Evolutionary conservation across 2,113 vertebrate genomes (phyloP).

Genomic region (Fregetta grallaria): DNA sequence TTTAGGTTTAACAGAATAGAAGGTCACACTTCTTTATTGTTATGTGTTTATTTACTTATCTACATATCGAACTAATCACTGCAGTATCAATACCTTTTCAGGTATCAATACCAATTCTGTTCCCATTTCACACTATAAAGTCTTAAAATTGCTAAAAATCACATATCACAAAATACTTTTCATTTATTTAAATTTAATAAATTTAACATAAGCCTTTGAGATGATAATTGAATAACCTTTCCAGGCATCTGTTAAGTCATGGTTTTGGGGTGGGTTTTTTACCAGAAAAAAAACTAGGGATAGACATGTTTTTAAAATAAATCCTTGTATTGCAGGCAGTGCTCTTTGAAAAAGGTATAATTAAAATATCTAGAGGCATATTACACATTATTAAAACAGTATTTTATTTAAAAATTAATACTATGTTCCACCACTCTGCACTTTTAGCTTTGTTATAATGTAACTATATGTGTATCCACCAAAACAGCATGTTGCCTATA

Average conservation of each 20-base stretch:
- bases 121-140: neutral
- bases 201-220: neutral
- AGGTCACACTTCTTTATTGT: neutral
- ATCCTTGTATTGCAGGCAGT: neutral
- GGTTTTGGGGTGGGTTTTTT: fast-evolving
- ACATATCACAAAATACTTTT: neutral
- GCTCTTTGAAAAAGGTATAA: neutral
- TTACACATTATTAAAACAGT: neutral
- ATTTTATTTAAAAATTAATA: neutral
- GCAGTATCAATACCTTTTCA: neutral
- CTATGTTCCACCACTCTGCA: neutral
- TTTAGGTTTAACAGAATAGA: neutral
- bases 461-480: neutral
- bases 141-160: neutral
- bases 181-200: neutral
- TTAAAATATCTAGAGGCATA: neutral
- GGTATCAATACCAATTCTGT: neutral
- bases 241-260: neutral
- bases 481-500: neutral
- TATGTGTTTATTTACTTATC: neutral
- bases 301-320: neutral
- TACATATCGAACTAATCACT: neutral
- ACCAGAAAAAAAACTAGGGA: neutral
- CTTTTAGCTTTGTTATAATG: neutral
- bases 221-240: neutral